Conservation (phyloP, 1,140 invertebrate genomes). For the Eriosoma lanigerum region DNA sequence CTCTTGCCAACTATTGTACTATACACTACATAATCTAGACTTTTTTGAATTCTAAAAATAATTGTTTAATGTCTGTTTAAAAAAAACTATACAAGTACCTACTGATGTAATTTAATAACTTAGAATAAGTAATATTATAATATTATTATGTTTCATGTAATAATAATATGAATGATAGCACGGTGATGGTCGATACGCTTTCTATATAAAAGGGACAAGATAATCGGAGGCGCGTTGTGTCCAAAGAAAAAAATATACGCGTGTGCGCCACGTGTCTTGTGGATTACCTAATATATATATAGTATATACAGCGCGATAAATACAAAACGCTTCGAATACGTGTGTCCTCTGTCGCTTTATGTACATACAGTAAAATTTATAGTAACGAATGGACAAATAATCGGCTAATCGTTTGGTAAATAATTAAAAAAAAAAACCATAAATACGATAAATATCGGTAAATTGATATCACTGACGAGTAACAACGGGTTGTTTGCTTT, state of each 20-base stretch:
- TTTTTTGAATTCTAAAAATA: no score
- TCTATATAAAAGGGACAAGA: slow-evolving; percentile 21
- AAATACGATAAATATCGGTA: slow-evolving; percentile 36
- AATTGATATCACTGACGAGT: slow-evolving; percentile 34
- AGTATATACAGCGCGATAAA: not conserved
- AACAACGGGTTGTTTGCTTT: slow-evolving; percentile 43
- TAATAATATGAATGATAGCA: not conserved
- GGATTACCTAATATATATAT: slow-evolving; percentile 4
- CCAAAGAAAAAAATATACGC: slow-evolving; percentile 10
- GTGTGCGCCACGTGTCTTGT: slow-evolving; percentile 35
- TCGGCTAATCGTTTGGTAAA: slow-evolving; percentile 32
- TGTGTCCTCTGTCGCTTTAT: not conserved
- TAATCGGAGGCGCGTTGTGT: slow-evolving; percentile 19
- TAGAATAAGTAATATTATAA: not conserved
- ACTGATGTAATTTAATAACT: no score
- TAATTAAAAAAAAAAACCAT: slow-evolving; percentile 14
- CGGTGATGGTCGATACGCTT: not conserved
- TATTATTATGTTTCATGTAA: not conserved
- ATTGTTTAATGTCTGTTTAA: no score
- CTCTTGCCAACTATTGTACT: no score
- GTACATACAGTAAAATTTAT: no score
- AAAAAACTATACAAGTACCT: no score
- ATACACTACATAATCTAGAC: no score
- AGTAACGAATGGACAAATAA: not conserved
- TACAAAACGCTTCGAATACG: not conserved